Percentiles rank a stretch among this genome's conserved stretches.
Evolutionary conservation across 1,140 invertebrate species (phyloP).

Genomic region (Melipona quadrifasciata): DNA sequence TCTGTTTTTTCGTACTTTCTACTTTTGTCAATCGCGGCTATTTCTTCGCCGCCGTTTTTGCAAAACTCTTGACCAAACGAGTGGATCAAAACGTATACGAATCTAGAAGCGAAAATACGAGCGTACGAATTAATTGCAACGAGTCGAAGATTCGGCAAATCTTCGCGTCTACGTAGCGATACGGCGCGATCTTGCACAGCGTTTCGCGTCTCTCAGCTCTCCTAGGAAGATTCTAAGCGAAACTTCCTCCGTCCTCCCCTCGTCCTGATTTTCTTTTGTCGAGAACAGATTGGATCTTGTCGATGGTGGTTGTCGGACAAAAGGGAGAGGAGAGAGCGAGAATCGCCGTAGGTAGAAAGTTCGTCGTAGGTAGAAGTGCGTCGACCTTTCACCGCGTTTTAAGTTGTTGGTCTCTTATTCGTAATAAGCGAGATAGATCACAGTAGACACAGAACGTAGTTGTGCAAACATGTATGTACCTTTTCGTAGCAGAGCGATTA

Average conservation of each 20-base stretch:
- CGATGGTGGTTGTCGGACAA: no score
- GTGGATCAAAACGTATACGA: constrained; percentile 18
- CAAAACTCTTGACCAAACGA: constrained; percentile 17
- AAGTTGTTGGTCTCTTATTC: constrained; percentile 15
- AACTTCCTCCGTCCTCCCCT: not conserved
- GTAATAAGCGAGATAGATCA: constrained; percentile 36
- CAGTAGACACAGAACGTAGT: constrained; percentile 25
- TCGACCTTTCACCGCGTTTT: constrained; percentile 7
- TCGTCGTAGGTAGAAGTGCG: not conserved
- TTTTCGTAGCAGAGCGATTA: constrained; percentile 31
- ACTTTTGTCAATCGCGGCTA: not conserved
- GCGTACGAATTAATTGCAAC: not conserved
- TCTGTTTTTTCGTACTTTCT: not conserved
- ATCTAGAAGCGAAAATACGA: not conserved
- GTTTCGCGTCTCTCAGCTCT: not conserved
- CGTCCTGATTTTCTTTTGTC: not conserved
- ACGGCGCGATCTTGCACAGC: not conserved
- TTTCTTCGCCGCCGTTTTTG: not conserved
- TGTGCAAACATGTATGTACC: constrained; percentile 26
- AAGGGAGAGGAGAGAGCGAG: not conserved
- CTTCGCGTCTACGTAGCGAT: no score
- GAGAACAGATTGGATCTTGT: not conserved
- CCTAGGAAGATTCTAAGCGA: not conserved
- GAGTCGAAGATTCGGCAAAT: not conserved
- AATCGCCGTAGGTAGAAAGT: not conserved